Evolutionary conservation across 2,888 invertebrate species (phyloP), one percentile per base, ranked within the genome.

Genomic region (Agriotes lineatus): DNA sequence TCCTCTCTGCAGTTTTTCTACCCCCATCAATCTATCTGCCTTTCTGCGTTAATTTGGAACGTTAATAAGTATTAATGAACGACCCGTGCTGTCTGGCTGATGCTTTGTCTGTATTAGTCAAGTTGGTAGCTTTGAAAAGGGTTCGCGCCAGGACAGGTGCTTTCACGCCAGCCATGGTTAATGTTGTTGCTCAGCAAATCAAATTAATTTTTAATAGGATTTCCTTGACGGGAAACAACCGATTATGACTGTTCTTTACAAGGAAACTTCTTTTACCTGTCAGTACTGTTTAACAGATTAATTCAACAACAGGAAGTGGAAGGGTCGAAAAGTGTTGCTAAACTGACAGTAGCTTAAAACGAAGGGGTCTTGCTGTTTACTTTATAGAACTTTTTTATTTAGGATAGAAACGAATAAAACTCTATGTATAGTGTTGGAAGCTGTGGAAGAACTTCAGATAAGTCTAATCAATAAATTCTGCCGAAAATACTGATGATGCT

Each of bases 51-150:
- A 52, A 61, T 52, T 61, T 61, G 25, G 61, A 22, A 60, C 35
- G 39, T 52, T 52, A 61, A 61, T 61, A 61, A 61, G 52, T 61
- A 61, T 61, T 61, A 61, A 61, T 61, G 61, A 61, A 61, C 42
- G 16, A 25, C 50, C 61, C 61, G 37, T 39, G 52, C 61, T 61
- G 61, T 61, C 61, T 61, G 35, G 61, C 22, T 50, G 61, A 37
- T 39, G 50, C 50, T 61, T 61, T 50, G 61, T 61, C 61, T 50
- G 37, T 14, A 61, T 61, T 61, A 61, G 50, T 52, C 37, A 61
- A 61, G 37, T 42, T 30, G 61, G 61, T 25, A 25, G 37, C 22
- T 50, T 61, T 52, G 50, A 50, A 61, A 52, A 52, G 52, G 52
- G 52, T 52, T 25, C 60, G 33, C 25, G 33, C 25, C 12, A 22